phyloP scores from a whole-genome alignment of 2,797 vertebrate genomes.

The Carcharodon carcharias region DNA sequence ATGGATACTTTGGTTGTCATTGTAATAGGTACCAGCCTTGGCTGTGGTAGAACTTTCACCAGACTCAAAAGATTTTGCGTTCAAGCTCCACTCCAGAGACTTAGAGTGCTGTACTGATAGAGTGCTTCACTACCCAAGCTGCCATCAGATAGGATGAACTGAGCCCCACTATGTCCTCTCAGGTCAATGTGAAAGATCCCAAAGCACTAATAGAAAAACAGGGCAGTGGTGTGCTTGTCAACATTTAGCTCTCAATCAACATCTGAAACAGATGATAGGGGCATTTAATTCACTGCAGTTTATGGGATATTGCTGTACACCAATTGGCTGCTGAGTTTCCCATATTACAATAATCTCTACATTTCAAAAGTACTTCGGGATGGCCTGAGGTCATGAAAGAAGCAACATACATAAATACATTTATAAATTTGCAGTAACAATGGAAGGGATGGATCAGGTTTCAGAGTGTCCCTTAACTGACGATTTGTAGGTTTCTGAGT shows the following conservation, averaged over 20 bases:
- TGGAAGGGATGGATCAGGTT: background rate
- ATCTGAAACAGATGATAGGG: background rate
- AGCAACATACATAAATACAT: background rate
- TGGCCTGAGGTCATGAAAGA: background rate
- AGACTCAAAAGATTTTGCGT: background rate
- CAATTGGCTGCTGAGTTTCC: background rate
- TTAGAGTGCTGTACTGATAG: background rate
- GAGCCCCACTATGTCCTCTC: background rate
- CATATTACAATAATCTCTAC: background rate
- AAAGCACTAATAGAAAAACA: background rate
- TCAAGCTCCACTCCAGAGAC: background rate
- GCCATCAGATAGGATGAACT: background rate
- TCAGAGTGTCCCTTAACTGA: background rate
- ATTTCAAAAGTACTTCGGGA: background rate
- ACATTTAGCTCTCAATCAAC: background rate
- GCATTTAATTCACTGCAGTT: background rate
- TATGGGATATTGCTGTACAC: background rate
- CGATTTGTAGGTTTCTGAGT: background rate
- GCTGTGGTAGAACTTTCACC: background rate
- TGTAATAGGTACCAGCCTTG: background rate
- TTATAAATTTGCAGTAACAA: background rate
- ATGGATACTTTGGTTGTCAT: background rate
- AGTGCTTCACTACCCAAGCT: background rate
- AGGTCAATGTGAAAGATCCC: background rate
- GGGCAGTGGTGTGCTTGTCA: background rate